Evolutionary conservation across 2,888 invertebrate genomes (phyloP), one percentile per base, ranked within the genome.

Genomic region (Cataglyphis altisquamis): DNA sequence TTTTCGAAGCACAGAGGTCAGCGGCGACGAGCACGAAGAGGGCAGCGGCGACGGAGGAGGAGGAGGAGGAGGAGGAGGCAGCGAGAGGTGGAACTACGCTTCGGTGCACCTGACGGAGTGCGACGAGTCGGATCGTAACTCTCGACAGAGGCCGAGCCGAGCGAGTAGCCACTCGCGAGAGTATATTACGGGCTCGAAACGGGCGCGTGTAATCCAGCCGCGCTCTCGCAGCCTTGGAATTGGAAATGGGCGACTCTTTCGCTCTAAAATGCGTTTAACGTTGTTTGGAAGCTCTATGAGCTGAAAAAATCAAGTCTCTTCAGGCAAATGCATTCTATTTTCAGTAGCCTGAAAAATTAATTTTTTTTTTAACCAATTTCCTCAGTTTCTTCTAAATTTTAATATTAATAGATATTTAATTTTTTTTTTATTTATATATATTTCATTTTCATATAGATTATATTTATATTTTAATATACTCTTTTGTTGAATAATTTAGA

Each of bases 81-180:
- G 91, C 93, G 91, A 92, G 91, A 93, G 93, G 93, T 94, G 94
- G 94, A 94, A 94, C 93, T 91, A 94, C 94, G 94, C 94, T 94
- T 93, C 91, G 94, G 87, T 94, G 94, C 92, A 88, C 92, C 87
- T 92, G 93, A 88, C 89, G 87, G 64, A 82, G 83, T 86, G 83
- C 85, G 87, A 84, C 85, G 88, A 87, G 87, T 81, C 87, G 85
- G 84, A 90, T 86, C 84, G 77, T 68, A 63, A 45, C 82, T 70
- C 73, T 70, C 73, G 82, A 86, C 80, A 78, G 70, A 81, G 82
- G 48, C 72, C 66, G 67, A 74, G 84, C 73, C 86, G 87, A 86
- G 60, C 78, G 78, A 73, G 84, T 88, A 88, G 77, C 74, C 48
- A n/a, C 48, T 18, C 87, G 82, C 72, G 60, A 67, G 63, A 52